Conservation (phyloP, 2,113 vertebrate species). For the Mohoua ochrocephala region DNA sequence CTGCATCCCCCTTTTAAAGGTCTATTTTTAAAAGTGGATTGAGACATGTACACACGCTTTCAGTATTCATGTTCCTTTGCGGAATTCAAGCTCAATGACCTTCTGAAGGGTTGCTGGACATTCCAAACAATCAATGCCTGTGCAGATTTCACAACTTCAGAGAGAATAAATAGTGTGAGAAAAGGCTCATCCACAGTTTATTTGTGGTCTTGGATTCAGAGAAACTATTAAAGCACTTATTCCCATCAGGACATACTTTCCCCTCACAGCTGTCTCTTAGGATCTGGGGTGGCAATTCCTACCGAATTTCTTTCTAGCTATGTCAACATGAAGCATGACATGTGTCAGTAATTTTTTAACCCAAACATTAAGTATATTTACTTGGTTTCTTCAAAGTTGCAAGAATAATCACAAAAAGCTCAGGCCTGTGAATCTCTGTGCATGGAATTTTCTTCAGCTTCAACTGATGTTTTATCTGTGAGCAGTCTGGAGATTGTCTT, state of each 20-base stretch:
- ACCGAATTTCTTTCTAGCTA: neutral
- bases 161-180: neutral
- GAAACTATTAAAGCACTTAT: neutral
- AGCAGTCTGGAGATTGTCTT: neutral
- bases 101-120: neutral
- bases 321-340: neutral
- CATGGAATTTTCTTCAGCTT: neutral
- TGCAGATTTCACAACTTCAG: conserved; percentile 6
- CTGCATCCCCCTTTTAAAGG: neutral
- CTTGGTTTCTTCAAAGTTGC: neutral
- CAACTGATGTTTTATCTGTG: neutral
- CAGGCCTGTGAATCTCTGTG: neutral
- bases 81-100: neutral
- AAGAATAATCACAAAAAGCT: neutral
- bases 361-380: neutral
- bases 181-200: neutral
- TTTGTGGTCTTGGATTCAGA: neutral
- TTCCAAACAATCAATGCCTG: neutral
- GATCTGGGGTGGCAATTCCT: neutral
- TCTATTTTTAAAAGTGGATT: neutral
- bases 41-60: neutral
- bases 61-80: neutral
- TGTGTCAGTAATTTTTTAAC: neutral
- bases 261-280: neutral
- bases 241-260: neutral